These are phyloP conservation scores for Alectoris magna DNA, from an alignment of 2,797 vertebrate genomes.

Conservation along the genomic window DNA sequence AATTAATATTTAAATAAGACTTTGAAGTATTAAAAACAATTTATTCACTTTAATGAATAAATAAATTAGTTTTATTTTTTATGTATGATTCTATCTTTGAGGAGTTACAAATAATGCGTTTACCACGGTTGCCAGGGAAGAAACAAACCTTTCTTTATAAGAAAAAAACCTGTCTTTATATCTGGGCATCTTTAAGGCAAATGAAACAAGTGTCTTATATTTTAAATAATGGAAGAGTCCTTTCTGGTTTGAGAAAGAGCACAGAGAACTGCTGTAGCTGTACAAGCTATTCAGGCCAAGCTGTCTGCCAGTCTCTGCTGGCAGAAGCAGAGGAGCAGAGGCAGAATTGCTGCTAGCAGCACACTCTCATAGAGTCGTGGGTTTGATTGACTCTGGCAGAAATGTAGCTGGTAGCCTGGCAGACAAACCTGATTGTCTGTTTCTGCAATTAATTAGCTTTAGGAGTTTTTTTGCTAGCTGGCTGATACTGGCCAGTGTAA, in stretches of 20 bases:
- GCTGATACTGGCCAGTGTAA: conserved; percentile 29
- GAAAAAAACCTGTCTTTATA: neutral
- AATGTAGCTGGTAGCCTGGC: neutral
- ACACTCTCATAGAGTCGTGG: neutral
- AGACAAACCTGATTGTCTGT: conserved; percentile 32
- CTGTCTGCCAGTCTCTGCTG: neutral
- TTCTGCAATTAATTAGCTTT: conserved; percentile 35
- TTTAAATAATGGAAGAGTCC: conserved; percentile 36
- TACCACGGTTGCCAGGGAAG: conserved; percentile 43
- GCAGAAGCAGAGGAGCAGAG: neutral
- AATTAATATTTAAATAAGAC: conserved; percentile 80
- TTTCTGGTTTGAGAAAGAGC: conserved; percentile 11
- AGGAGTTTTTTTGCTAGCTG: conserved; percentile 33
- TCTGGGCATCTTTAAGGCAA: conserved; percentile 54
- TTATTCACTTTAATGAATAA: conserved; percentile 82
- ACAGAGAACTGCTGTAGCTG: neutral
- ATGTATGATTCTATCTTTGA: conserved; percentile 80
- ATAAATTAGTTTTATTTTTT: conserved; percentile 83
- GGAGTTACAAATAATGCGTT: conserved; percentile 66
- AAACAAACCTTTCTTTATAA: neutral
- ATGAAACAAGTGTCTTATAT: conserved; percentile 48
- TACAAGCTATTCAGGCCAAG: neutral
- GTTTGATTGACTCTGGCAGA: conserved; percentile 8
- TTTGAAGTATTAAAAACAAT: conserved; percentile 78
- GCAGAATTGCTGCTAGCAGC: neutral